A percentile compares a stretch with the other conserved stretches of the same genome.
Evolutionary conservation across 2,113 vertebrate species (phyloP).

Genomic region (Dromiciops gliroides): DNA sequence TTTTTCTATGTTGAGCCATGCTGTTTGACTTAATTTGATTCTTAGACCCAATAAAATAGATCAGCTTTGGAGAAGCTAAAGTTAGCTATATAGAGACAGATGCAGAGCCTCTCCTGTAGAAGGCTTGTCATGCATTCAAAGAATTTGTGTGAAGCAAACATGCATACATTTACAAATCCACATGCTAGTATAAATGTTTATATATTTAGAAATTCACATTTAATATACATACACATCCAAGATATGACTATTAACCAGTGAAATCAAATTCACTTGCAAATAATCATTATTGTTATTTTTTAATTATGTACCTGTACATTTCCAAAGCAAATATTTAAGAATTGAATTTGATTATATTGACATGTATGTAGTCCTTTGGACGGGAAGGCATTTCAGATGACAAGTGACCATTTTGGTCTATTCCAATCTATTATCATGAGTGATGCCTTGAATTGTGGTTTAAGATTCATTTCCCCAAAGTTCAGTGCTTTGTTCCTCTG

Average conservation of each 20-base stretch:
- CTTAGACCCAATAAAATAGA: constrained; percentile 62
- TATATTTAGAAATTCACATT: constrained; percentile 50
- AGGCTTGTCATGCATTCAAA: constrained; percentile 35
- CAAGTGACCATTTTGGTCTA: constrained; percentile 3
- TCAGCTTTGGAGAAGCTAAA: constrained; percentile 62
- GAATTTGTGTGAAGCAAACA: background rate
- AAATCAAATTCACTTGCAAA: background rate
- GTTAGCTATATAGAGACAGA: constrained; percentile 45
- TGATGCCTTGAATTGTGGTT: background rate
- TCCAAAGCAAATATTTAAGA: background rate
- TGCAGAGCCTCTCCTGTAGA: constrained; percentile 20
- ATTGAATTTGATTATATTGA: background rate
- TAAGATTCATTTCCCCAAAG: constrained; percentile 4
- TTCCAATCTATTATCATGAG: background rate
- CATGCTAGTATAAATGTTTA: background rate
- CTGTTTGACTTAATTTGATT: constrained; percentile 66
- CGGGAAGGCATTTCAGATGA: constrained; percentile 44
- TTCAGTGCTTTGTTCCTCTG: background rate
- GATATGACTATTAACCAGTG: constrained; percentile 28
- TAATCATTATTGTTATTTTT: background rate
- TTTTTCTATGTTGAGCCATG: constrained; percentile 57
- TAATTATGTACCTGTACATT: background rate
- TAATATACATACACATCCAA: background rate
- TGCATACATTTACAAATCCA: background rate
- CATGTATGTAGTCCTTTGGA: background rate